Percentiles rank a stretch among this genome's conserved stretches.
These are phyloP conservation scores for Rhizomys pruinosus DNA, from an alignment of 2,113 vertebrate genomes.

Conservation along the genomic window DNA sequence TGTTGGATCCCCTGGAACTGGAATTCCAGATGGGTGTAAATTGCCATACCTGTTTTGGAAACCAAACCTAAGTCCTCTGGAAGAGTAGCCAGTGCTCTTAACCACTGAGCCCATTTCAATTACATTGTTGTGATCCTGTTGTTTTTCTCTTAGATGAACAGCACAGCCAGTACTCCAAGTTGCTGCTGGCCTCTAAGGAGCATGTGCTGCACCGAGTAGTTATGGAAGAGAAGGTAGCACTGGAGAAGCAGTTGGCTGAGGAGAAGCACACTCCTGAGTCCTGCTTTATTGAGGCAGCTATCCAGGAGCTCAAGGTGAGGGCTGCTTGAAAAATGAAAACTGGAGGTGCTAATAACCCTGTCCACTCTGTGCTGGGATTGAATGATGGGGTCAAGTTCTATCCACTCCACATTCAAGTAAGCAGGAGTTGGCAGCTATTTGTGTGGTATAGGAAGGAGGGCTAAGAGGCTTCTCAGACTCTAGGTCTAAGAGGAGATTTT, in stretches of 20 bases:
- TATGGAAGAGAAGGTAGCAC: conserved; percentile 90
- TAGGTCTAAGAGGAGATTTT: not conserved
- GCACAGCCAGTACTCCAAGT: conserved; percentile 94
- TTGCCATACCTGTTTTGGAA: too few species aligned
- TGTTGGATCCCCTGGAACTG: too few species aligned
- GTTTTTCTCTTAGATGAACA: conserved; percentile 85
- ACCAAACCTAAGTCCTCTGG: too few species aligned
- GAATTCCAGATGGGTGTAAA: too few species aligned
- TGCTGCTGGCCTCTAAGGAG: conserved; percentile 93
- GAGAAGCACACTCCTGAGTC: conserved; percentile 90
- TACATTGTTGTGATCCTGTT: not conserved
- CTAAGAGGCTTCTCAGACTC: not conserved
- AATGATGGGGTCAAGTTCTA: not conserved
- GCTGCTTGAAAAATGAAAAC: not conserved
- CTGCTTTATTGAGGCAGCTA: conserved; percentile 96
- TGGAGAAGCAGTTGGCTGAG: conserved; percentile 93
- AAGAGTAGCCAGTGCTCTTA: too few species aligned
- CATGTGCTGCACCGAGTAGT: conserved; percentile 93
- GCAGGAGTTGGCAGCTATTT: not conserved
- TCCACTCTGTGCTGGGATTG: not conserved
- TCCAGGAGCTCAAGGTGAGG: conserved; percentile 94
- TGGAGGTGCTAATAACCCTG: not conserved
- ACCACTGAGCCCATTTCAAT: too few species aligned
- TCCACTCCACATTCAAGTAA: not conserved
- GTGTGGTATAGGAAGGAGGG: not conserved